Base-by-base conservation (phyloP, 23 tunicate genomes). In the Botrylloides violaceus region DNA sequence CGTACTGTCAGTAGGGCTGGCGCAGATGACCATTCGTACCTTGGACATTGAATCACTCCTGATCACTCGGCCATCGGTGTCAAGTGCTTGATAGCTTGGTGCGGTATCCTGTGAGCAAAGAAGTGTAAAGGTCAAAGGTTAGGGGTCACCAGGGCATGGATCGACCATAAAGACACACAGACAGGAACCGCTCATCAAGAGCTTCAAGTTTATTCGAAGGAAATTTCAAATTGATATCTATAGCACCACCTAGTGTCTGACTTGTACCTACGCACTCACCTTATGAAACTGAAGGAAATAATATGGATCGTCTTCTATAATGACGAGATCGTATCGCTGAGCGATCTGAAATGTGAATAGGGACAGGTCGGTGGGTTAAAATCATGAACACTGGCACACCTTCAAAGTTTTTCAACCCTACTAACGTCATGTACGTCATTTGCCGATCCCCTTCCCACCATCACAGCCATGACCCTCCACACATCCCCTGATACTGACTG, bases 221-320 rank as follows among this genome's bases (percentile, higher is more conserved):
- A n/a, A n/a, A n/a, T n/a, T n/a, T n/a, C n/a, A n/a, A n/a, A n/a
- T n/a, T n/a, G n/a, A n/a, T n/a, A n/a, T n/a, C n/a, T n/a, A 43
- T 15, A 43, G 53, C 53, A 43, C 9, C 15, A 43, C 53, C 15
- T 43, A 43, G 9, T 43, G 15, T n/a, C n/a, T n/a, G n/a, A n/a
- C n/a, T n/a, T n/a, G n/a, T n/a, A n/a, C n/a, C n/a, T n/a, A n/a
- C n/a, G 38, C 38, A 24, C 71, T 65, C 20, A 65, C 71, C 38
- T 65, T 81, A 3, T 61, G 73, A 50, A 73, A 91, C 22, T 85
- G 88, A 1, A 92, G 53, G 35, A 70, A 86, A 58, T 64, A 92
- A 35, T 92, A 92, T 5, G 98, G 98, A 71, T 92, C 98, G 65
- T 92, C 98, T 77, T 92, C 98, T 18, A 92, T 59, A 48, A 92